These are phyloP conservation scores for Eupeodes luniger DNA, from an alignment of 2,888 invertebrate species.

Conservation along the genomic window DNA sequence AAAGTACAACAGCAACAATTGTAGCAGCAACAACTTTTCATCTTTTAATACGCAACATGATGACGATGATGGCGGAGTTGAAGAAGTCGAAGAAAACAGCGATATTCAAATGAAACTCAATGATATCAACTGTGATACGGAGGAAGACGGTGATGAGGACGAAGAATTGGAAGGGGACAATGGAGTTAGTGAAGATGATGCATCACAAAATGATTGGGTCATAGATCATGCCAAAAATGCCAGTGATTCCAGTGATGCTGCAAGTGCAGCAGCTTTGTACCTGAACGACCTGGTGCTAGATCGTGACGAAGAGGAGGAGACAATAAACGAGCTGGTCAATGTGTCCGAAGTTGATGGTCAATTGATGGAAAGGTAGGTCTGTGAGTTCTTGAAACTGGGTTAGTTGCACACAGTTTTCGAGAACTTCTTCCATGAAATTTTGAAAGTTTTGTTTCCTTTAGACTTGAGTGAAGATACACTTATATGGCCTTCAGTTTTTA, in stretches of 20 bases:
- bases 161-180: conserved; percentile 43
- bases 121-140: conserved; percentile 49
- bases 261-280: conserved; percentile 66
- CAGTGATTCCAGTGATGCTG: conserved; percentile 41
- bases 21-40: neutral
- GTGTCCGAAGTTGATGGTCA: conserved; percentile 78
- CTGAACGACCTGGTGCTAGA: conserved; percentile 80
- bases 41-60: neutral
- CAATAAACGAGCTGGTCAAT: conserved; percentile 80
- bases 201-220: conserved; percentile 55
- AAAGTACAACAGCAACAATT: conserved; percentile 36
- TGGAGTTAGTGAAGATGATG: conserved; percentile 65
- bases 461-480: too few species aligned
- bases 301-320: conserved; percentile 80
- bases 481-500: neutral
- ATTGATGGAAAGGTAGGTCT: conserved; percentile 79
- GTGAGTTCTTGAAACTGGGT: too few species aligned
- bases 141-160: conserved; percentile 44
- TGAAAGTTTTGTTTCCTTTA: too few species aligned
- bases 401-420: too few species aligned
- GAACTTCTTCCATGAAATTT: too few species aligned
- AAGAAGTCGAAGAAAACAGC: neutral
- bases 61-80: neutral
- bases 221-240: conserved; percentile 60
- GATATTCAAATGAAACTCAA: conserved; percentile 39